Conservation (phyloP, 2,888 invertebrate species). For the Carpatolechia fugitivella region DNA sequence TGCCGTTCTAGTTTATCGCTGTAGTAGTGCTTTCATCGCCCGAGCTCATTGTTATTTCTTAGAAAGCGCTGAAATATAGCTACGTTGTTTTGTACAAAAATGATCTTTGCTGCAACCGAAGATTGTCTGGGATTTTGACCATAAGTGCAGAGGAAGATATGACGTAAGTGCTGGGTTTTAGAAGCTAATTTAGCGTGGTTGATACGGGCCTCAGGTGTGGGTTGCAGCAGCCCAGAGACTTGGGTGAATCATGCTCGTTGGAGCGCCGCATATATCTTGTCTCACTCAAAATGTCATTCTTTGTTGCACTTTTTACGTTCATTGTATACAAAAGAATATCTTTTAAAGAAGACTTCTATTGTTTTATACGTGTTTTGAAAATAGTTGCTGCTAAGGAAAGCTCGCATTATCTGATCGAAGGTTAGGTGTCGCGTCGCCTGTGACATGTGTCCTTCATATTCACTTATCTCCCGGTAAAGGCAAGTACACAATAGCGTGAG, state of each 20-base stretch:
- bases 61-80: conserved; percentile 70
- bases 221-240: conserved; percentile 42
- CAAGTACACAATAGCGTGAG: conserved; percentile 2
- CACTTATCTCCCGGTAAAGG: conserved; percentile 17
- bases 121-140: conserved; percentile 33
- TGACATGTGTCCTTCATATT: conserved; percentile 22
- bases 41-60: conserved; percentile 72
- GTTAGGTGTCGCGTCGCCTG: not conserved
- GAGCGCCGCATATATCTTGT: conserved; percentile 67
- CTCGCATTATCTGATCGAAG: not conserved
- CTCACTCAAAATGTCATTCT: conserved; percentile 57
- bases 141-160: conserved; percentile 26
- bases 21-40: conserved; percentile 60
- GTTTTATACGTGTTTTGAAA: not conserved
- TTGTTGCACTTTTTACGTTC: conserved; percentile 50
- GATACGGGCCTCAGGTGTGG: conserved; percentile 55
- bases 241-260: conserved; percentile 69
- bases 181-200: conserved; percentile 30
- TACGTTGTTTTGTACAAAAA: conserved; percentile 50
- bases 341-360: conserved; percentile 7
- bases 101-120: conserved; percentile 48
- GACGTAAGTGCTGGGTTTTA: conserved; percentile 29
- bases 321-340: not conserved
- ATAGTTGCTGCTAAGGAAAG: too few relatives aligned
- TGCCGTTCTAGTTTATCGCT: conserved; percentile 54